Base-by-base conservation (phyloP, 2,113 vertebrate species). In the Dryoscopus gambensis region DNA sequence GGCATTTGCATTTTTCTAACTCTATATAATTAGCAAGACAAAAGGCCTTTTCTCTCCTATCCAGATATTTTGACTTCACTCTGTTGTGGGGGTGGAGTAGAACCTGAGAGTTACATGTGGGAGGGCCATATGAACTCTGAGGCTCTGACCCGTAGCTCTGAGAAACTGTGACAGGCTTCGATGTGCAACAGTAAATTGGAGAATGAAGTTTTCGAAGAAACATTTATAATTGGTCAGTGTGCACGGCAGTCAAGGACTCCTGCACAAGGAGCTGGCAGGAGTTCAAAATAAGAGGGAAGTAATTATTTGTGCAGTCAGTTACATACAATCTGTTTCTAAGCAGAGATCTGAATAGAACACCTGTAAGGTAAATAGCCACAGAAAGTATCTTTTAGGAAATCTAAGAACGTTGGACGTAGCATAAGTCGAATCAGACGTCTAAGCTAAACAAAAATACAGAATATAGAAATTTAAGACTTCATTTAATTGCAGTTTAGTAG, bases 1-100 rank as follows among this genome's bases (percentile, higher is more conserved):
- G 69, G 64, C 73, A 95, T 87, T 87, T 89, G 64, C 74, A 87
- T 94, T 95, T 95, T 85, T 71, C 84, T 75, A 82, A 56, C 37
- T 73, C 74, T 68, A 52, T 87, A 24, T 89, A 89, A 89, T 93
- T 89, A 95, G 21, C 33, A 84, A 82, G 68, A 95, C 73, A 87
- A 92, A 93, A 91, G 67, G 37, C 4, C 6, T 15, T 62, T 69
- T 83, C 85, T 52, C 46, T 62, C 50, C 67, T 71, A 82, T 84
- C 28, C 81, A 87, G 83, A 57, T 95, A 82, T 89, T 94, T 87
- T 89, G 57, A 87, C 53, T 95, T 92, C 39, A 28, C 64, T 78
- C 46, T 42, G 13, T 44, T 78, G 39, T 84, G 64, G 50, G 84
- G 60, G 76, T 77, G 89, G 73, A 78, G 56, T 24, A 90, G 87